Conservation (phyloP, 30 jellyfish, hydroid and myxozoan genomes). For the Nemopilema nomurai region DNA sequence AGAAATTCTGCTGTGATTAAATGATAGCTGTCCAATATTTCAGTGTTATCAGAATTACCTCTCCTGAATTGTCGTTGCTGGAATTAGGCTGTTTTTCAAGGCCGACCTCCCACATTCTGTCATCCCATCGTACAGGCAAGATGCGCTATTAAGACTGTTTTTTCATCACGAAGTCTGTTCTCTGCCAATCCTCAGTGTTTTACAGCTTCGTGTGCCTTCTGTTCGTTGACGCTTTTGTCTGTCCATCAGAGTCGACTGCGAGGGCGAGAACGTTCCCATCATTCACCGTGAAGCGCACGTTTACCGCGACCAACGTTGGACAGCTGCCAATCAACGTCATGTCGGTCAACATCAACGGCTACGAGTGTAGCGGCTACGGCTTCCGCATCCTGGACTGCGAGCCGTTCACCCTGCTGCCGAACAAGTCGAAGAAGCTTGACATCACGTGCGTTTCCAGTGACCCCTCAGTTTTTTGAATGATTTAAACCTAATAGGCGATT, state of each 20-base stretch:
- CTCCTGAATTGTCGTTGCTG: not conserved
- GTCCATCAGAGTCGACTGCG: conserved; percentile 86
- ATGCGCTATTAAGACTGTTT: too few species aligned
- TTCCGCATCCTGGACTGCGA: conserved; percentile 91
- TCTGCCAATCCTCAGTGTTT: too few species aligned
- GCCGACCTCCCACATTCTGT: not conserved
- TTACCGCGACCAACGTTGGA: conserved; percentile 91
- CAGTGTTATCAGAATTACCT: not conserved
- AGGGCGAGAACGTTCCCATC: conserved; percentile 98
- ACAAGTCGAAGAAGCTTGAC: conserved; percentile 82
- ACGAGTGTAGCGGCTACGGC: conserved; percentile 97
- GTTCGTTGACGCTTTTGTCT: not conserved
- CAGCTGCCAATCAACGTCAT: conserved; percentile 88
- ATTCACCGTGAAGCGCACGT: conserved; percentile 95
- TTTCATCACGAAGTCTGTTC: too few species aligned
- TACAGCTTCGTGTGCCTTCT: not conserved
- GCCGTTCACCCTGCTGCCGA: conserved; percentile 91
- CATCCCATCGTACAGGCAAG: too few species aligned
- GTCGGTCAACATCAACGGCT: conserved; percentile 79
- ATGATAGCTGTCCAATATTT: not conserved
- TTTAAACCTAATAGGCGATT: too few species aligned
- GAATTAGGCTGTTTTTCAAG: not conserved
- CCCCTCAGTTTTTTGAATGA: not conserved
- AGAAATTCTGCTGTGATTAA: not conserved
- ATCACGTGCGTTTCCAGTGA: conserved; percentile 71